These are phyloP conservation scores for Synergus gifuensis DNA, from an alignment of 2,888 invertebrate genomes.

Conservation along the genomic window DNA sequence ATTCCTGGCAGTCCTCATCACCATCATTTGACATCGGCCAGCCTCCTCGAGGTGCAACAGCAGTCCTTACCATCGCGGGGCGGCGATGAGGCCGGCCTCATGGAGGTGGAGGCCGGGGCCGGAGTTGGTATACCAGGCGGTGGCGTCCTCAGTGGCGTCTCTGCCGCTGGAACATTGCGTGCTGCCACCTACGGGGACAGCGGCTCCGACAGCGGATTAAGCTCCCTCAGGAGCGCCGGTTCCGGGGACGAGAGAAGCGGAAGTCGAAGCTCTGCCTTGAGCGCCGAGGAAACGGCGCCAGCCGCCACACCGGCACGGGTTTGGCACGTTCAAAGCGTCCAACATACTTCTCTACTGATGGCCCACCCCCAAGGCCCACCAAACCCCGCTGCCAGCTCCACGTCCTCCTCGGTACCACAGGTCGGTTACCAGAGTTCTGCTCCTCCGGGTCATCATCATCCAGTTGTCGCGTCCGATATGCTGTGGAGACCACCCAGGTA, in stretches of 20 bases:
- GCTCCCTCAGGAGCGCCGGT: conserved; percentile 86
- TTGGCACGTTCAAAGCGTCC: conserved; percentile 82
- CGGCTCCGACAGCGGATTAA: conserved; percentile 84
- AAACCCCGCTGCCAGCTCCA: conserved; percentile 66
- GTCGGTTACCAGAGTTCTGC: conserved; percentile 68
- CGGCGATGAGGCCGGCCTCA: conserved; percentile 73
- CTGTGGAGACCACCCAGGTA: conserved; percentile 77
- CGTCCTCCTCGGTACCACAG: conserved; percentile 69
- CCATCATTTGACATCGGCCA: conserved; percentile 58
- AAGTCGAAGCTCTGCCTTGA: conserved; percentile 87
- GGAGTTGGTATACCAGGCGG: conserved; percentile 69
- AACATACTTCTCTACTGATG: conserved; percentile 82
- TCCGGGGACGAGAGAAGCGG: conserved; percentile 88
- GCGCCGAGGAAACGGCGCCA: conserved; percentile 84
- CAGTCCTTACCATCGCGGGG: conserved; percentile 63
- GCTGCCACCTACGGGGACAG: conserved; percentile 79
- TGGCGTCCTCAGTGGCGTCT: conserved; percentile 60
- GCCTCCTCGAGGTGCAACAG: conserved; percentile 62
- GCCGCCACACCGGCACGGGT: conserved; percentile 70
- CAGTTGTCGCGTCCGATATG: conserved; percentile 72
- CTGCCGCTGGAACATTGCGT: conserved; percentile 77
- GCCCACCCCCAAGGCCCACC: conserved; percentile 78
- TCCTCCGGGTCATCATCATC: conserved; percentile 66
- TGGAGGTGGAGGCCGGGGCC: conserved; percentile 73
- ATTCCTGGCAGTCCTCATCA: conserved; percentile 56